Evolutionary conservation across 2,113 vertebrate species (phyloP), one percentile per base, ranked within the genome.

Genomic region (Microcebus lehilahytsara): DNA sequence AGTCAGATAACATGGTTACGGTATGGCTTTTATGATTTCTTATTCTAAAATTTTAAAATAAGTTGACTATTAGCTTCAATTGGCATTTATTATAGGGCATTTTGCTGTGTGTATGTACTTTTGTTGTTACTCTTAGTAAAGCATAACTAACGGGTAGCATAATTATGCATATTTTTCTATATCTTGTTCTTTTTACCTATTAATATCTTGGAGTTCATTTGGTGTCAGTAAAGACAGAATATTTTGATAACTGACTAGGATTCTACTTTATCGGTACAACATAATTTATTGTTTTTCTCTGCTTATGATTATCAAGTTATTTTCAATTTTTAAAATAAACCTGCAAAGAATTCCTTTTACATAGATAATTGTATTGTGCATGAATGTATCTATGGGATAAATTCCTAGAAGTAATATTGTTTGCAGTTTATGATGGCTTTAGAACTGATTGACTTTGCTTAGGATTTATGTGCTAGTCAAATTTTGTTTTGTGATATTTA

Each of bases 21-120:
- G n/a, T 94, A 93, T 86, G 66, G 74, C 78, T 95, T 97, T 96
- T 96, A 72, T 97, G 85, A 93, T 90, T 80, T 81, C 62, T 13
- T 25, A 3, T 87, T 91, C 58, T 53, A 91, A 91, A 94, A 30
- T 81, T 90, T 77, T 34, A 1, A 74, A 91, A 53, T 49, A 56
- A 77, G 19, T 83, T 71, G 71, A 56, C 53, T 56, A 23, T 81
- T 85, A 91, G 7, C 30, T 40, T 79, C 51, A 69, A 0, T 66
- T 89, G 62, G 30, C 51, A 22, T 25, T 90, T 83, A 64, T 72
- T 58, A 30, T 40, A 83, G 79, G 16, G 0, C 40, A 37, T 96
- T 37, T 78, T 11, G 30, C 1, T 91, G 8, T n/a, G 7, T 88
- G n/a, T 69, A 3, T 25, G 64, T 37, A 40, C 3, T 93, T 58